Base-by-base conservation (phyloP, 2,888 invertebrate species). In the Blomia tropicalis region DNA sequence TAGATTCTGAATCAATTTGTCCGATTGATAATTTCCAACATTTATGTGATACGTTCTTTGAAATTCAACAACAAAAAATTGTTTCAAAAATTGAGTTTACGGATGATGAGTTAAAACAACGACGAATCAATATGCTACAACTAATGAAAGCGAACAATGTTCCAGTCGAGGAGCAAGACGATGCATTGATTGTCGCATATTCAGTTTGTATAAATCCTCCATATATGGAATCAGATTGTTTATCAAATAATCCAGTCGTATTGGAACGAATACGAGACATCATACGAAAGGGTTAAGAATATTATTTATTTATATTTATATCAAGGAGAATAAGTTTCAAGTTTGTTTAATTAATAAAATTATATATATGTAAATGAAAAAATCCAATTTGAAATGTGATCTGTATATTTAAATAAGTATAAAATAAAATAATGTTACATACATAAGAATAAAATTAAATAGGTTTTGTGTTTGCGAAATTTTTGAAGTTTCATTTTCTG, bases 401-500 rank as follows among this genome's bases (percentile, higher is more conserved):
- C n/a, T n/a, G n/a, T n/a, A n/a, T n/a, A n/a, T n/a, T n/a, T 36
- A 36, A 36, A 36, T 36, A 36, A 36, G n/a, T n/a, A n/a, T n/a
- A n/a, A 36, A 17, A 36, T 36, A 36, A 36, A 36, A 36, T 36
- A 36, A 11, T 36, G 36, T 36, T 17, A 36, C 17, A 36, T 36
- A 17, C n/a, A n/a, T n/a, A n/a, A n/a, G n/a, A n/a, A n/a, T n/a
- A n/a, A n/a, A n/a, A n/a, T n/a, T n/a, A n/a, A n/a, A n/a, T n/a
- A n/a, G n/a, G n/a, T n/a, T n/a, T n/a, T n/a, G n/a, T n/a, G 36
- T 17, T 11, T 36, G 54, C 5, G 5, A 4, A 54, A 31, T 30
- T 5, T 5, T 27, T 5, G 7, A 25, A 54, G 4, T 54, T 31
- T 54, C n/a, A 14, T 5, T 25, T 56, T 30, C 65, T 71, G n/a